These are phyloP conservation scores for Biston betularia DNA, from an alignment of 2,888 invertebrate genomes.

Conservation along the genomic window DNA sequence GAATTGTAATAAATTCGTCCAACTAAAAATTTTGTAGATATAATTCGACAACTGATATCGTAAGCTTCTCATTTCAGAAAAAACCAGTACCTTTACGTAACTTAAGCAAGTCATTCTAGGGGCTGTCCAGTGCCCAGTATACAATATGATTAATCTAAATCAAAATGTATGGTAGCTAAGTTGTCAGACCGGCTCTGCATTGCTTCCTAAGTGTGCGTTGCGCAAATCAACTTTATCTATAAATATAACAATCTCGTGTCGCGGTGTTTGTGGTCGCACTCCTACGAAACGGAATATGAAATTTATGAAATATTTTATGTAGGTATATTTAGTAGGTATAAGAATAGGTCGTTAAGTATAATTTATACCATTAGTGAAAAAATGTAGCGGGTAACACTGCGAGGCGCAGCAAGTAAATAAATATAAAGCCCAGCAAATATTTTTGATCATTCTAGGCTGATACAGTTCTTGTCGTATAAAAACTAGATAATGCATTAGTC, in stretches of 20 bases:
- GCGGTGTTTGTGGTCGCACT: too few relatives aligned
- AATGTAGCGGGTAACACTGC: too few relatives aligned
- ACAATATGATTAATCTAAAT: constrained; percentile 11
- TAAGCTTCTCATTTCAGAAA: neutral
- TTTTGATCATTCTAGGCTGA: neutral
- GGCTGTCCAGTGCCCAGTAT: constrained; percentile 1
- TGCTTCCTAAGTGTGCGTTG: constrained; percentile 6
- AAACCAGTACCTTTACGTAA: neutral
- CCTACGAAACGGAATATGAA: too few relatives aligned
- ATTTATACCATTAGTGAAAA: too few relatives aligned
- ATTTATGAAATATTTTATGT: too few relatives aligned
- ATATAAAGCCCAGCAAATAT: constrained; percentile 1
- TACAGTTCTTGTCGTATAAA: neutral
- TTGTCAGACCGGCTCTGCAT: constrained; percentile 2
- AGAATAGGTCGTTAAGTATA: too few relatives aligned
- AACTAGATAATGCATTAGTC: neutral
- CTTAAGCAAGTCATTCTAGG: neutral
- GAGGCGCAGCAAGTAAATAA: too few relatives aligned
- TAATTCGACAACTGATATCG: too few relatives aligned
- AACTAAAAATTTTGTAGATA: too few relatives aligned
- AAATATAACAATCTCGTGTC: too few relatives aligned
- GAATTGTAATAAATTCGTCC: too few relatives aligned
- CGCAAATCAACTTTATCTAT: neutral
- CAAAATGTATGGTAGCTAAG: neutral
- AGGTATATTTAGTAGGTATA: too few relatives aligned